A percentile compares a stretch with the other conserved stretches of the same genome.
Evolutionary conservation across 2,888 invertebrate species (phyloP).

Genomic region (Tipula confusa): DNA sequence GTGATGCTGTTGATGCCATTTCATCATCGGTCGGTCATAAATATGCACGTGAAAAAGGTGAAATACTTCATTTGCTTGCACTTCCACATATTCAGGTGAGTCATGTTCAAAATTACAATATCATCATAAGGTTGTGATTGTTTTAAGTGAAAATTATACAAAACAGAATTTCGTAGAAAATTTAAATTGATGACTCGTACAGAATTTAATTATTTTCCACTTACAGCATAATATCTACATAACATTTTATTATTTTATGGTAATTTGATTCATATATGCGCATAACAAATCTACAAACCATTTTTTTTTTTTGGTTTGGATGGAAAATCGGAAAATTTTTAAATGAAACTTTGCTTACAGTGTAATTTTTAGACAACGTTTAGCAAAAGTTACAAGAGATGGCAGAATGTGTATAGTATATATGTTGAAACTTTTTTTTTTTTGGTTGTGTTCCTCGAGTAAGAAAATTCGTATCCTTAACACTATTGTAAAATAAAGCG

Average conservation of each 20-base stretch:
- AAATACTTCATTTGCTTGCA: conserved; percentile 47
- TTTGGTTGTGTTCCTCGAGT: neutral
- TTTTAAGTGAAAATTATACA: neutral
- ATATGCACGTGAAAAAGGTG: conserved; percentile 45
- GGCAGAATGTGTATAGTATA: neutral
- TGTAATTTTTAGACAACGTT: neutral
- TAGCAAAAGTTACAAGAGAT: neutral
- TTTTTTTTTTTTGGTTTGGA: too few species aligned
- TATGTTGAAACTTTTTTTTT: neutral
- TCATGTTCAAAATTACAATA: neutral
- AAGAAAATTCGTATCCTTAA: neutral
- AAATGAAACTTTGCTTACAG: neutral
- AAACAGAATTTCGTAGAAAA: neutral
- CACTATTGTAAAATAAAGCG: neutral
- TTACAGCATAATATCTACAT: neutral
- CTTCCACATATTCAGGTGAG: conserved; percentile 50
- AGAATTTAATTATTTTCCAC: neutral
- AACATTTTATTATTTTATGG: neutral
- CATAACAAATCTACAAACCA: neutral
- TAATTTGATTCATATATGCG: neutral
- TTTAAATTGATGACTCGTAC: neutral
- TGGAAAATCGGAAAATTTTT: neutral
- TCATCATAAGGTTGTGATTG: neutral
- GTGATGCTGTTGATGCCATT: conserved; percentile 56
- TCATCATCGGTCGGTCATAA: conserved; percentile 47